phyloP scores from a whole-genome alignment of 2,797 vertebrate species.

The Falco novaeseelandiae region DNA sequence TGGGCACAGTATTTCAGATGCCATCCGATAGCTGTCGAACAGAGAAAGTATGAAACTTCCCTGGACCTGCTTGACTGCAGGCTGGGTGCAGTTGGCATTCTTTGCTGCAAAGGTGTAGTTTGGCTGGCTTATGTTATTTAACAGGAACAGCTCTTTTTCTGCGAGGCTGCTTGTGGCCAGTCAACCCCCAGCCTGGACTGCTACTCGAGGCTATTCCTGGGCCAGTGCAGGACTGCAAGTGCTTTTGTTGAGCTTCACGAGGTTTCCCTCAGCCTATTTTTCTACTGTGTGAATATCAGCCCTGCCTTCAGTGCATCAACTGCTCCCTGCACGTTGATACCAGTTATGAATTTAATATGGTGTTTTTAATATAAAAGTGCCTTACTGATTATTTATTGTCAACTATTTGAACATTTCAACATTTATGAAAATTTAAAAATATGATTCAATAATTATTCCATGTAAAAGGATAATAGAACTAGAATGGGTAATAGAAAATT shows the following conservation, averaged over 20 bases:
- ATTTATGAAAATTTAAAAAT: background rate
- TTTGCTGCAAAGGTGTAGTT: background rate
- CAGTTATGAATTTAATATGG: background rate
- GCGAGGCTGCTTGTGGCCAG: background rate
- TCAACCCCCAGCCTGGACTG: background rate
- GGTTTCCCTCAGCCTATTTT: background rate
- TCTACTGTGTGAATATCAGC: background rate
- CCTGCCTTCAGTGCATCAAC: background rate
- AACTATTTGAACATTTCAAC: background rate
- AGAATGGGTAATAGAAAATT: background rate
- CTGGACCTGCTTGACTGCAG: background rate
- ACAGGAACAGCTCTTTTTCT: background rate
- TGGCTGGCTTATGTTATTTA: background rate
- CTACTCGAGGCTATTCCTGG: background rate
- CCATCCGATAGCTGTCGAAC: background rate
- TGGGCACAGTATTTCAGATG: background rate
- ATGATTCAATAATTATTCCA: background rate
- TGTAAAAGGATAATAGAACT: background rate
- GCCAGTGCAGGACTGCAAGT: background rate
- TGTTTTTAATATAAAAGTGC: background rate
- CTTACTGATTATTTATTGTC: background rate
- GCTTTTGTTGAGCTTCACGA: background rate
- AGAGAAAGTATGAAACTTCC: background rate
- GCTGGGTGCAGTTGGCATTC: background rate
- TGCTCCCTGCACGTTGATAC: background rate